A percentile compares a stretch with the other conserved stretches of the same genome.
Conservation (phyloP, 37 sponge, comb jelly and placozoan genomes). For the Spongilla lacustris region DNA sequence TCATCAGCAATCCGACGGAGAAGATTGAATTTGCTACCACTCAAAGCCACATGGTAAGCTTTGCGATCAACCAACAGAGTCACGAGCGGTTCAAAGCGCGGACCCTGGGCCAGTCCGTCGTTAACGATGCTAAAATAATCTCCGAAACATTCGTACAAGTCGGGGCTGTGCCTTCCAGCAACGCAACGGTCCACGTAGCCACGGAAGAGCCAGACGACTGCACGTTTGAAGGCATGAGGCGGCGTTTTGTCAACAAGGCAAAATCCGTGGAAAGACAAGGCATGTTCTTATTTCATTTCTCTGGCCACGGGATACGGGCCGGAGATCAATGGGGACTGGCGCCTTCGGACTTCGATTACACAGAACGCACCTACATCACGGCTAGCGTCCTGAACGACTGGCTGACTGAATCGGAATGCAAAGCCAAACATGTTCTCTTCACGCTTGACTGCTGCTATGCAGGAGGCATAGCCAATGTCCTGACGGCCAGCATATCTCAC, state of each 20-base stretch:
- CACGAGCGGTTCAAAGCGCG: conserved; percentile 31
- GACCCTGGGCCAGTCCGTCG: conserved; percentile 6
- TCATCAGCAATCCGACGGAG: conserved; percentile 2
- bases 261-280: conserved; percentile 45
- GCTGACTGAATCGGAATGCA: conserved; percentile 37
- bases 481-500: neutral
- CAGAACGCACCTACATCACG: conserved; percentile 28
- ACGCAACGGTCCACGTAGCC: conserved; percentile 28
- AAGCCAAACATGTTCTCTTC: conserved; percentile 60
- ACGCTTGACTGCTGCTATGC: conserved; percentile 70
- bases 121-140: conserved; percentile 37
- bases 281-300: conserved; percentile 64
- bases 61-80: conserved; percentile 64
- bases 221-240: conserved; percentile 51
- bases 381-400: conserved; percentile 32
- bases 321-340: conserved; percentile 54
- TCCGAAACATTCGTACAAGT: conserved; percentile 1
- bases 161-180: conserved; percentile 16
- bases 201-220: conserved; percentile 13
- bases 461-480: conserved; percentile 33
- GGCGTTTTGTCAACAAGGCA: conserved; percentile 44
- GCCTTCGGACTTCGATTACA: conserved; percentile 58
- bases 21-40: conserved; percentile 47
- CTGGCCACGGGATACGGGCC: conserved; percentile 66
- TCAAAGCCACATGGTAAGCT: conserved; percentile 55